phyloP scores from a whole-genome alignment of 1,140 invertebrate species.

The Antheraea pernyi region DNA sequence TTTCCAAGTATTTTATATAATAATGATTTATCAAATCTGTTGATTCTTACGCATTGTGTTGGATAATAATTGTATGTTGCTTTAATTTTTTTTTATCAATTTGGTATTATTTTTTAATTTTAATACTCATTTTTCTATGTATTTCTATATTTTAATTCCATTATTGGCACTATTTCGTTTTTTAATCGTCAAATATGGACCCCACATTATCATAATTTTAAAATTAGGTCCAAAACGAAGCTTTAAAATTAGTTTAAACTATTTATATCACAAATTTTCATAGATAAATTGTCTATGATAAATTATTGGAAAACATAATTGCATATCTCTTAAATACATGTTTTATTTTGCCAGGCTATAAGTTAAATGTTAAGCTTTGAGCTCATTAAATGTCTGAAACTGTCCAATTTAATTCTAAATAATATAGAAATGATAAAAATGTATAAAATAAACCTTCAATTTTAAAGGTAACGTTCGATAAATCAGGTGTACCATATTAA shows the following conservation, averaged over 20 bases:
- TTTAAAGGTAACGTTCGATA: background rate
- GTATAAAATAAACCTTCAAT: background rate
- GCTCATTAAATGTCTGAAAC: background rate
- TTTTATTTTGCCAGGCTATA: background rate
- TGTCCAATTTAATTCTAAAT: background rate
- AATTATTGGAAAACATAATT: background rate
- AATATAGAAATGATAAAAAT: background rate
- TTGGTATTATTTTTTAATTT: background rate
- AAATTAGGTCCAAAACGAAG: background rate
- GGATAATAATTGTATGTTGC: background rate
- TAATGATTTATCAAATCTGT: background rate
- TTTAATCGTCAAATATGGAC: background rate
- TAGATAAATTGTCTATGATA: background rate
- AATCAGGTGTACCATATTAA: background rate
- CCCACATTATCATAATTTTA: background rate
- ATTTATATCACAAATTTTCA: background rate
- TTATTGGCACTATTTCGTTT: background rate
- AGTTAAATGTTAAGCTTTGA: background rate
- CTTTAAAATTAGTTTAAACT: conserved; percentile 5
- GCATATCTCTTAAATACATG: background rate
- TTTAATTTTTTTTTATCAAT: conserved; percentile 1
- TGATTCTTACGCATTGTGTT: background rate
- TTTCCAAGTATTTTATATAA: background rate
- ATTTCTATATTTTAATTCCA: background rate
- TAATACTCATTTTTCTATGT: background rate